Evolutionary conservation across 2,888 invertebrate species (phyloP), one percentile per base, ranked within the genome.

Genomic region (Exocentrus adspersus): DNA sequence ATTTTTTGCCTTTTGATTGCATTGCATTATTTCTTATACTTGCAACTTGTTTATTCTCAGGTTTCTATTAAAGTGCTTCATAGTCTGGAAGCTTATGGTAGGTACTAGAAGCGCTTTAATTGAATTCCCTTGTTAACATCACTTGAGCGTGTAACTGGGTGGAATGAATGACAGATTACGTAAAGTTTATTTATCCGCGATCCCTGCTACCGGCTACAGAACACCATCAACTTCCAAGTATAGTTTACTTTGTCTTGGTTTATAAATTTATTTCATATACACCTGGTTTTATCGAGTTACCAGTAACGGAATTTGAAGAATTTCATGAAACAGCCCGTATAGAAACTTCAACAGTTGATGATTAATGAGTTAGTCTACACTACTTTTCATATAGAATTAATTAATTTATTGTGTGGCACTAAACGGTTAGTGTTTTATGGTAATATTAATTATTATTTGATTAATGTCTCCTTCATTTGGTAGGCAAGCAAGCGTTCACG

Each of bases 1-100:
- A 67, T 71, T 72, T 70, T 72, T 67, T 54, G 42, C 68, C 59
- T 71, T 72, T 71, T 65, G 72, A 73, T 74, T 71, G 68, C 62
- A 63, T 64, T 69, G 70, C 70, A 67, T 69, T 72, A 72, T 72
- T 72, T 73, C 73, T 72, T 70, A 65, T 37, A 37, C 69, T 57
- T 42, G 52, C 58, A 61, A 62, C 48, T 62, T 62, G 65, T 68
- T 65, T 62, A 65, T 43, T 54, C 53, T 59, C 30, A 57, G 20
- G 56, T 50, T 54, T 51, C 64, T 52, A 50, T 61, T 61, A 12
- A 59, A 60, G 60, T 56, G 51, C 46, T 57, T 53, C 24, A 28
- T 54, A 30, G 54, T 17, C 16, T 42, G 41, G 21, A 21, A 19
- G 54, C 54, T 52, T 24, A 48, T 48, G 28, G 14, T 37, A 37